Evolutionary conservation across 2,113 vertebrate genomes (phyloP), one percentile per base, ranked within the genome.

Genomic region (Mesocricetus auratus): DNA sequence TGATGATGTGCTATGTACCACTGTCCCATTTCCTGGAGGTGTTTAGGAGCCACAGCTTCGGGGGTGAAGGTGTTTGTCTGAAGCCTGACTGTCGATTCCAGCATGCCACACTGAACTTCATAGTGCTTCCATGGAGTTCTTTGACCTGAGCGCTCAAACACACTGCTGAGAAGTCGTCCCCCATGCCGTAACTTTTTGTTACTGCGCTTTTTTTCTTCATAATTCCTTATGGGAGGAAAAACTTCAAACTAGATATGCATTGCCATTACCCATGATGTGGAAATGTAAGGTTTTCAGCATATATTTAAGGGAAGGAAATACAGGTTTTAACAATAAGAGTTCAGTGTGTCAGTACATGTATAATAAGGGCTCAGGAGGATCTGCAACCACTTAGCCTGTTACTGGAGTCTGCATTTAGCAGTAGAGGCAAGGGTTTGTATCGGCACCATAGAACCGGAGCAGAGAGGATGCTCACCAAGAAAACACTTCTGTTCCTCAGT

Each of bases 351-450:
- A 6, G 89, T 81, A 93, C 92, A 85, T 93, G 16, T 69, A 89
- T 87, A 96, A 89, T 94, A 90, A 94, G 47, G 42, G 0, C 0
- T 96, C 47, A 5, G 89, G 45, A 97, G 96, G 95, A 95, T 77
- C 82, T 91, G 79, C 74, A 77, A n/a, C 21, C 60, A 78, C 95
- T 96, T 58, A 95, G 8, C 91, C 97, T 96, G 69, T 95, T 93
- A 91, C 31, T 81, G 95, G 78, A 97, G 66, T 94, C 50, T 96
- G 95, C 16, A 26, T 93, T 95, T 94, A 45, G 90, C 94, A 96
- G 85, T 68, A 66, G 93, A 93, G 50, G 74, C 64, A 33, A 90
- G 92, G 94, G 91, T 71, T 82, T 90, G 64, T 74, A 0, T 74
- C 93, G 92, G 93, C 86, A 45, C 93, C 53, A 17, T 58, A 3